Base-by-base conservation (phyloP, 2,113 vertebrate genomes). In the Larimichthys crocea region DNA sequence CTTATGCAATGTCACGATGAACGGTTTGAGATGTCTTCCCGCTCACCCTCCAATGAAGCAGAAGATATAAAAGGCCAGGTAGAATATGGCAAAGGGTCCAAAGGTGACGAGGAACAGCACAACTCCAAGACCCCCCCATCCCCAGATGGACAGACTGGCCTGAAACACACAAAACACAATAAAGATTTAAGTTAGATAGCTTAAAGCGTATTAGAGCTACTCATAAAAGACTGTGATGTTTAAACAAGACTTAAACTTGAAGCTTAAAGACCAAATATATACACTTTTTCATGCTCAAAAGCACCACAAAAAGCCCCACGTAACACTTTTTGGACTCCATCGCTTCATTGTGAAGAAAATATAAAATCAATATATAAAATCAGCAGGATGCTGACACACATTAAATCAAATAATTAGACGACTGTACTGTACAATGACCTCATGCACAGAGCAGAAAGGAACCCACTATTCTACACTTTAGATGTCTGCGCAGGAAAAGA, bases 1-100 rank as follows among this genome's bases (percentile, higher is more conserved):
- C 3, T 55, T 48, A 11, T 17, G 6, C 12, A 64, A 26, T 64
- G 49, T 50, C 5, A 20, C 24, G 19, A 61, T 12, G 11, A 11
- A 20, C 15, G 0, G 6, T 44, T 40, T 10, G 5, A 9, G 35
- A 44, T 2, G 55, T n/a, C 5, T 26, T 73, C 80, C 81, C 92
- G 95, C 98, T 99, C 95, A 99, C 98, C 98, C 98, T 93, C 96
- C 96, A 93, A 99, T 94, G 95, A 99, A 98, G 95, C 97, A 99
- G 95, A 99, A 95, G 94, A 99, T 96, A 95, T 99, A 99, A 96
- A 99, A 98, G 56, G 97, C 97, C 96, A 99, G 96, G 95, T 98
- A 99, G 96, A 99, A 97, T 95, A 99, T 97, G 92, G 97, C 96
- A 89, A 99, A 99, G 91, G 97, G 98, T 96, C 98, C 98, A 93